These are phyloP conservation scores for Tragelaphus buxtoni DNA, from an alignment of 2,113 vertebrate genomes.

Conservation along the genomic window DNA sequence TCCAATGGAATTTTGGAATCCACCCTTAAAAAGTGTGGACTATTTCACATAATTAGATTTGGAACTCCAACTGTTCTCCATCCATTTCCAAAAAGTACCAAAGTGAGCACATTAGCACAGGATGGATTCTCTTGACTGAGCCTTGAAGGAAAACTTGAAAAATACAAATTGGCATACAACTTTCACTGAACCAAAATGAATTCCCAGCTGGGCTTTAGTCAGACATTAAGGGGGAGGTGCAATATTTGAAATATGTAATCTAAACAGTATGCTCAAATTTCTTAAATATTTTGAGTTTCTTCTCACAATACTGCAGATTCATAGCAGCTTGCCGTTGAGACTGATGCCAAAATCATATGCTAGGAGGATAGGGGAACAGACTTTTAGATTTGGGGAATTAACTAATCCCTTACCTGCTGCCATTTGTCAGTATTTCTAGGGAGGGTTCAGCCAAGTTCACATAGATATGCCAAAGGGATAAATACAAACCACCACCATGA, in stretches of 20 bases:
- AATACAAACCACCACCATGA: not conserved
- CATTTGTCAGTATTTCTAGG: not conserved
- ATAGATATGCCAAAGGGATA: not conserved
- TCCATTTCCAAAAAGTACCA: slow-evolving; percentile 32
- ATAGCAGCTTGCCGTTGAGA: not conserved
- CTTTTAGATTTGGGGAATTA: slow-evolving; percentile 24
- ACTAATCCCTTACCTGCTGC: slow-evolving; percentile 4
- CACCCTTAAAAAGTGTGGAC: not conserved
- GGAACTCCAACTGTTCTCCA: slow-evolving; percentile 9
- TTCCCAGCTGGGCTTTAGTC: slow-evolving; percentile 52
- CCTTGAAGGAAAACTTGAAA: slow-evolving; percentile 47
- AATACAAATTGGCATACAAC: slow-evolving; percentile 31
- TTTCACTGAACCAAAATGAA: slow-evolving; percentile 40
- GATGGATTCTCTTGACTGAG: slow-evolving; percentile 48
- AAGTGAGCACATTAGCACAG: slow-evolving; percentile 2
- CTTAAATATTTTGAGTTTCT: slow-evolving; percentile 41
- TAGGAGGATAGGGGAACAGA: not conserved
- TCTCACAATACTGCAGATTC: slow-evolving; percentile 31
- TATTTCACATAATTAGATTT: slow-evolving; percentile 31
- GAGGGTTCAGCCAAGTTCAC: not conserved
- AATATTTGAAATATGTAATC: slow-evolving; percentile 52
- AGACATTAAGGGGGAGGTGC: slow-evolving; percentile 20
- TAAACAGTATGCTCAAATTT: slow-evolving; percentile 52
- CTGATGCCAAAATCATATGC: slow-evolving; percentile 38
- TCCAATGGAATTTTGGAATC: not conserved